Evolutionary conservation across 2,888 invertebrate species (phyloP).

Genomic region (Leptopilina syphax): DNA sequence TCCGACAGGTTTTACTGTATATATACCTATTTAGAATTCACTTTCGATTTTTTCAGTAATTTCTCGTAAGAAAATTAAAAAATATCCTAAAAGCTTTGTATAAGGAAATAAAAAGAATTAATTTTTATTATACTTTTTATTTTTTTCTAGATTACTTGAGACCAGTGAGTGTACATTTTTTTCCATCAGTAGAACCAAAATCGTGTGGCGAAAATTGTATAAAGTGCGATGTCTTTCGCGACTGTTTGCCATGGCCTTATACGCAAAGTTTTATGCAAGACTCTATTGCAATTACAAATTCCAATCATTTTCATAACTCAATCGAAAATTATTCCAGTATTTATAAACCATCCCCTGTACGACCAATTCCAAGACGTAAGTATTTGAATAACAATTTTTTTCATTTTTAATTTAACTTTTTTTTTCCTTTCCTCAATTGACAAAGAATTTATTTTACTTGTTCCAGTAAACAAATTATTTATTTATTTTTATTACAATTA

Average conservation of each 20-base stretch:
- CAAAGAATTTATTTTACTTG: no score
- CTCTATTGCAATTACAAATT: slow-evolving; percentile 45
- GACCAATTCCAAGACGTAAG: slow-evolving; percentile 68
- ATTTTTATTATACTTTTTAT: no score
- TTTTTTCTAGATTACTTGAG: slow-evolving; percentile 56
- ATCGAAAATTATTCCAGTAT: slow-evolving; percentile 64
- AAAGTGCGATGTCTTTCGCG: slow-evolving; percentile 61
- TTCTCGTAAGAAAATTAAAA: no score
- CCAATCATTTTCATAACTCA: slow-evolving; percentile 49
- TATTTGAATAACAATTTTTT: neutral
- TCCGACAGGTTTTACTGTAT: no score
- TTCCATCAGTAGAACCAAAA: slow-evolving; percentile 55
- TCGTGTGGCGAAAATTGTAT: slow-evolving; percentile 63
- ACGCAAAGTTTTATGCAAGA: slow-evolving; percentile 2
- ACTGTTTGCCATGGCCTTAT: slow-evolving; percentile 56
- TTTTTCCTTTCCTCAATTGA: no score
- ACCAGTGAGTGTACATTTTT: slow-evolving; percentile 59
- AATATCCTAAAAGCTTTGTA: no score
- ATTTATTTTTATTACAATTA: no score
- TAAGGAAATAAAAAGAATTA: no score
- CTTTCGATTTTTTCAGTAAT: no score
- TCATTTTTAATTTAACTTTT: no score
- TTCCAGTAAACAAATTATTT: no score
- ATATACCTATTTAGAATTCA: no score
- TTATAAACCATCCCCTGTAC: slow-evolving; percentile 66